A percentile compares a stretch with the other conserved stretches of the same genome.
Conservation (phyloP, 2,113 vertebrate species). For the Abramis brama region DNA sequence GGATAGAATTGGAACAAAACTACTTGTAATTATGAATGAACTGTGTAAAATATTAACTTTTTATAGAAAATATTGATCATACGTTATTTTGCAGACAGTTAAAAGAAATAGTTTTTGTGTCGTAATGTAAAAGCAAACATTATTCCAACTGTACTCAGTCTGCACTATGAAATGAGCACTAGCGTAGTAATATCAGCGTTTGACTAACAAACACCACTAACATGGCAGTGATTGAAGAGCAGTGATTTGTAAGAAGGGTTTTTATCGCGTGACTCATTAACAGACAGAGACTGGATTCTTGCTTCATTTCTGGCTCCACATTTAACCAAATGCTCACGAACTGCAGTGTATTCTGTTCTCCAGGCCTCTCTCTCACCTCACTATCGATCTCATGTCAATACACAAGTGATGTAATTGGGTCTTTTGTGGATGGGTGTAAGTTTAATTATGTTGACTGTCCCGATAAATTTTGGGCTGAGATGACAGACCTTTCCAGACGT, state of each 20-base stretch:
- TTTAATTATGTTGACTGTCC: constrained; percentile 69
- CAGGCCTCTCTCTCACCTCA: constrained; percentile 46
- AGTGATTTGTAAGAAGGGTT: no score
- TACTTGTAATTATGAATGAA: no score
- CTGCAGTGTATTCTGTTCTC: background rate
- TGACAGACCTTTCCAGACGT: constrained; percentile 24
- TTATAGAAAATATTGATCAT: no score
- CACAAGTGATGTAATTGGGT: constrained; percentile 64
- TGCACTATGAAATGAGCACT: background rate
- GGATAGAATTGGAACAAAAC: no score
- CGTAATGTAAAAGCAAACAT: background rate
- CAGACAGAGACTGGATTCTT: background rate
- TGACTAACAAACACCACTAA: background rate
- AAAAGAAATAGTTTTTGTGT: no score
- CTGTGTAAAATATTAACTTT: no score
- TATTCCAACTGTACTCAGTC: background rate
- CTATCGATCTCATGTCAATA: constrained; percentile 68
- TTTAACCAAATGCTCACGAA: constrained; percentile 29
- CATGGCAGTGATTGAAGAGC: background rate
- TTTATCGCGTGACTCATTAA: background rate
- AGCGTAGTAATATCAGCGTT: background rate
- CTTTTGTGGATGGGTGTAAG: constrained; percentile 68
- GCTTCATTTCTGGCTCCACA: background rate
- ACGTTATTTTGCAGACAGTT: no score
- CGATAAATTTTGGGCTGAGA: constrained; percentile 42